Percentiles rank a stretch among this genome's conserved stretches.
Evolutionary conservation across 1,140 invertebrate genomes (phyloP).

Genomic region (Ooceraea biroi): DNA sequence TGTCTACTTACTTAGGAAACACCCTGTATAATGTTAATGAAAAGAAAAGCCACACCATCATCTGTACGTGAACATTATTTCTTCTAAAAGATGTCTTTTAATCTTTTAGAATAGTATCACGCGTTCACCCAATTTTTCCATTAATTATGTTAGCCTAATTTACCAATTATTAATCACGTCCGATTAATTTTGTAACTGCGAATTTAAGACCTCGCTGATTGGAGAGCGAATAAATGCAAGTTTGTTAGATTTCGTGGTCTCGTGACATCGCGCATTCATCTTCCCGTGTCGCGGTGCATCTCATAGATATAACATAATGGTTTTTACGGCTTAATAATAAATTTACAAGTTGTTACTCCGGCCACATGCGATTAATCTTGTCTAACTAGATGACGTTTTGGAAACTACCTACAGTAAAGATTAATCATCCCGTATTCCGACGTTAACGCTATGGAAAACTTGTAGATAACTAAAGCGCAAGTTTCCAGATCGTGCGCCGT

Average conservation of each 20-base stretch:
- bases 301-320: constrained; percentile 57
- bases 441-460: constrained; percentile 60
- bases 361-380: constrained; percentile 56
- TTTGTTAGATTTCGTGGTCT: constrained; percentile 51
- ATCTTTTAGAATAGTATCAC: neutral
- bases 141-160: constrained; percentile 34
- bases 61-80: neutral
- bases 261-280: constrained; percentile 49
- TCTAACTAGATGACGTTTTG: constrained; percentile 63
- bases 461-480: constrained; percentile 57
- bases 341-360: constrained; percentile 61
- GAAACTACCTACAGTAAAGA: constrained; percentile 53
- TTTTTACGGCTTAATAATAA: constrained; percentile 64
- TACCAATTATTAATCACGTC: constrained; percentile 41
- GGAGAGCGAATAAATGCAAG: constrained; percentile 39
- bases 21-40: neutral
- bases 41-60: neutral
- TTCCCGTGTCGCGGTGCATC: constrained; percentile 49
- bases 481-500: constrained; percentile 62
- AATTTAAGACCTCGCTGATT: constrained; percentile 44
- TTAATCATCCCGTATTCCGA: constrained; percentile 58
- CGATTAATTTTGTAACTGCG: constrained; percentile 44
- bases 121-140: neutral
- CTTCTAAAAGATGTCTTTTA: neutral
- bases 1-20: too few relatives aligned